These are phyloP conservation scores for Amphilophus citrinellus DNA, from an alignment of 2,113 vertebrate species.

Conservation along the genomic window DNA sequence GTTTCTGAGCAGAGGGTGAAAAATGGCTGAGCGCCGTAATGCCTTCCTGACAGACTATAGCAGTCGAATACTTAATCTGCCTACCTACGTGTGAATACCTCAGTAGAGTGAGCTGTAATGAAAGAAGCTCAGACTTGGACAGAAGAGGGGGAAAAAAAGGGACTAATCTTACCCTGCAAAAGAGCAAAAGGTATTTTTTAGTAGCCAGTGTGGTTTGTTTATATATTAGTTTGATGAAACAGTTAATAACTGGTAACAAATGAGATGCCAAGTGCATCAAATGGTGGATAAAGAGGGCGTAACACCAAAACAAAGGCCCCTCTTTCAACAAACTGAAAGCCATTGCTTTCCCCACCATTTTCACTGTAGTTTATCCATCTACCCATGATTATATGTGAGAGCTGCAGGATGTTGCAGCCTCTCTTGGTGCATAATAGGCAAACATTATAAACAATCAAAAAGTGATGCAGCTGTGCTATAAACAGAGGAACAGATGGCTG, in stretches of 20 bases:
- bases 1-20: slow-evolving; percentile 63
- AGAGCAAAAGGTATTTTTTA: neutral
- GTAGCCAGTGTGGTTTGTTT: neutral
- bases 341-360: neutral
- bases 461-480: slow-evolving; percentile 2
- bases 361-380: slow-evolving; percentile 4
- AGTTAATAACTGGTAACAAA: neutral
- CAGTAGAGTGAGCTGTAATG: neutral
- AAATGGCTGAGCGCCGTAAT: slow-evolving; percentile 62
- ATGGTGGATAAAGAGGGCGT: neutral
- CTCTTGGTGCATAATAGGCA: neutral
- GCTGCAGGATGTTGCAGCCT: neutral
- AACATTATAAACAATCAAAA: slow-evolving; percentile 2
- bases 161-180: neutral
- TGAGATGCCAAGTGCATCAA: neutral
- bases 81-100: slow-evolving; percentile 6
- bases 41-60: slow-evolving; percentile 45
- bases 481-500: slow-evolving; percentile 26
- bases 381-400: neutral
- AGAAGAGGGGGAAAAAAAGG: neutral
- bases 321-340: neutral
- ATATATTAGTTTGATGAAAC: slow-evolving; percentile 3
- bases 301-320: neutral
- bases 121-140: neutral
- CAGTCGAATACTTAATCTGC: slow-evolving; percentile 62